These are phyloP conservation scores for Bombus sylvicola DNA, from an alignment of 1,140 invertebrate species.

Conservation along the genomic window DNA sequence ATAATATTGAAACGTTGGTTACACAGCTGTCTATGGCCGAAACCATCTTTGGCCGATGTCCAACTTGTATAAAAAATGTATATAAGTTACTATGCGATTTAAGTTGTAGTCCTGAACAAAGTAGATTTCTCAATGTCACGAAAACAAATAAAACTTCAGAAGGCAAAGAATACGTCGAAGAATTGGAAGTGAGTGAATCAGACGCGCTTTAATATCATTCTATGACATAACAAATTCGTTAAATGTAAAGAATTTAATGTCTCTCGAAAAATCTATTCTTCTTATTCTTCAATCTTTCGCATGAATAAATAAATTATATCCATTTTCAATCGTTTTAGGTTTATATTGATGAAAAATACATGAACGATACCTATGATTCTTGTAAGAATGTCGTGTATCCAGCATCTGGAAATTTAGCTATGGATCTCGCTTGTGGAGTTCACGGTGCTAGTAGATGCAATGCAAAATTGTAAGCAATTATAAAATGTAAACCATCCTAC, in stretches of 20 bases:
- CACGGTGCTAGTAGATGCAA: conserved; percentile 85
- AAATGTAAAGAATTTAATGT: background rate
- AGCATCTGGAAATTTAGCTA: conserved; percentile 86
- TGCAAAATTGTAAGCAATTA: conserved; percentile 79
- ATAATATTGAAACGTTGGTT: conserved; percentile 81
- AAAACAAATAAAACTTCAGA: background rate
- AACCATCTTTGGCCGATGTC: conserved; percentile 85
- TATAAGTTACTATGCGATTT: conserved; percentile 84
- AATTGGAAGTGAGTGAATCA: conserved; percentile 62
- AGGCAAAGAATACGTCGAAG: conserved; percentile 45
- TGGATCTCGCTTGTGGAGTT: conserved; percentile 88
- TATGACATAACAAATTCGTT: background rate
- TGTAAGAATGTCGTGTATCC: conserved; percentile 86
- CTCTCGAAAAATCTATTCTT: background rate
- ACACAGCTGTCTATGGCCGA: conserved; percentile 81
- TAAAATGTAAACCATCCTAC: background rate
- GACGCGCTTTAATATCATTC: background rate
- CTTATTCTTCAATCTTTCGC: background rate
- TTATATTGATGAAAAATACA: conserved; percentile 84
- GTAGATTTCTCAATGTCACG: conserved; percentile 81
- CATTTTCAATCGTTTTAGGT: conserved; percentile 48
- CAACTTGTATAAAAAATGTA: conserved; percentile 85
- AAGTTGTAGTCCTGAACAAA: conserved; percentile 85
- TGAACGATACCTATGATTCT: conserved; percentile 86
- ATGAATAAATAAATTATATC: background rate